phyloP scores from a whole-genome alignment of 2,113 vertebrate genomes.

The Strigops habroptila region DNA sequence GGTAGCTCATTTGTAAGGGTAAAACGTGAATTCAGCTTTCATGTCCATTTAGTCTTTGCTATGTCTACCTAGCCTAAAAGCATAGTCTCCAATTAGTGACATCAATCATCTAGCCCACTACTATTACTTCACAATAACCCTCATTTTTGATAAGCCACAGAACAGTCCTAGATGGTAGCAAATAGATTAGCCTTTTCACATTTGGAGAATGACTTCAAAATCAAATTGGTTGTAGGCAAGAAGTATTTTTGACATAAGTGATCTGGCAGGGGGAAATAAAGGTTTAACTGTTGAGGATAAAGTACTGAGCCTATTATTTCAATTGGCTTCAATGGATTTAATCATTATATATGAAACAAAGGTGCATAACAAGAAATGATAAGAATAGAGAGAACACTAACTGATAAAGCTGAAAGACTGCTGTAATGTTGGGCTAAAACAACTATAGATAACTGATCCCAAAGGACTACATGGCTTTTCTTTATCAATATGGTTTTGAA shows the following conservation, averaged over 20 bases:
- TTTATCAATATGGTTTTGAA: not conserved
- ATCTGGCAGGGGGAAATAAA: not conserved
- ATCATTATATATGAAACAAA: not conserved
- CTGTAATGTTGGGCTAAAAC: not conserved
- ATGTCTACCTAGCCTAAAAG: not conserved
- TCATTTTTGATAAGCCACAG: not conserved
- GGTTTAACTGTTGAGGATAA: not conserved
- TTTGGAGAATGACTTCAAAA: not conserved
- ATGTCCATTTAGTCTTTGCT: not conserved
- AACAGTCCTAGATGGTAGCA: not conserved
- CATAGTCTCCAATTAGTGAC: not conserved
- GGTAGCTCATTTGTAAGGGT: not conserved
- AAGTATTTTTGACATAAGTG: not conserved
- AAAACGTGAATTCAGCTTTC: not conserved
- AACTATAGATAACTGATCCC: not conserved
- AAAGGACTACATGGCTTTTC: not conserved
- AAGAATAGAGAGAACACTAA: not conserved
- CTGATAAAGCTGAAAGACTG: not conserved
- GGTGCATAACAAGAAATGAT: not conserved
- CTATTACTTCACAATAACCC: not conserved
- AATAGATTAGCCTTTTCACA: not conserved
- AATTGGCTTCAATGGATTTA: not conserved
- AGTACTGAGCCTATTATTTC: not conserved
- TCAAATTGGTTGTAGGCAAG: not conserved
- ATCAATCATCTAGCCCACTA: not conserved